Evolutionary conservation across 2,797 vertebrate species (phyloP), one percentile per base, ranked within the genome.

Genomic region (Buphagus erythrorhynchus): DNA sequence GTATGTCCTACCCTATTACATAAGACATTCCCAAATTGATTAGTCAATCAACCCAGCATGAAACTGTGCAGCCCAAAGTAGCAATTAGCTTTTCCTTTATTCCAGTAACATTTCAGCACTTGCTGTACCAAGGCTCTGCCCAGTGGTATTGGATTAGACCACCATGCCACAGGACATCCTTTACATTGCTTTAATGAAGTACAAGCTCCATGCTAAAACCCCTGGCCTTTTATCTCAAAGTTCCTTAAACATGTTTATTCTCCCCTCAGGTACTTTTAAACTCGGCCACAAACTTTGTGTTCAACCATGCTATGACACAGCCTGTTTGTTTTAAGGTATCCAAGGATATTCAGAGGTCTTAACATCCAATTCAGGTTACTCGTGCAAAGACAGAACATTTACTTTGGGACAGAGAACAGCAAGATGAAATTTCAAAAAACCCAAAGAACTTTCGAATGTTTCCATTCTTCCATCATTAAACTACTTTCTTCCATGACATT

Each of bases 251-350:
- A 22, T 11, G 13, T 35, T 76, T 79, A 63, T 73, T 78, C 15
- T 73, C 18, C 14, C 21, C 29, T 55, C 36, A 59, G 17, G 16
- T 51, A 22, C 40, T 68, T 40, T 75, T 84, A 18, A 81, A 89
- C 10, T 46, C 3, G 4, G 35, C 24, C 73, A 38, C 33, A 79
- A 61, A 69, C 63, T 66, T 62, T 29, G 9, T 68, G 46, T 31
- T 85, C 54, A 68, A 33, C 10, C 5, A 33, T 0, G 0, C 46
- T 54, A n/a, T 19, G 33, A 72, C 8, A 22, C 0, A 58, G 55
- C 18, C 54, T 59, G 45, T 67, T 80, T 20, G 16, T 45, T 88
- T 69, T 58, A 86, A 66, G 19, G 28, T 62, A 35, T 36, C 24
- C 29, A 81, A 87, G 68, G 24, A 25, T 54, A 49, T 43, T 81